Conservation (phyloP, 2,797 vertebrate species). For the Enteromius unitaeniatus region DNA sequence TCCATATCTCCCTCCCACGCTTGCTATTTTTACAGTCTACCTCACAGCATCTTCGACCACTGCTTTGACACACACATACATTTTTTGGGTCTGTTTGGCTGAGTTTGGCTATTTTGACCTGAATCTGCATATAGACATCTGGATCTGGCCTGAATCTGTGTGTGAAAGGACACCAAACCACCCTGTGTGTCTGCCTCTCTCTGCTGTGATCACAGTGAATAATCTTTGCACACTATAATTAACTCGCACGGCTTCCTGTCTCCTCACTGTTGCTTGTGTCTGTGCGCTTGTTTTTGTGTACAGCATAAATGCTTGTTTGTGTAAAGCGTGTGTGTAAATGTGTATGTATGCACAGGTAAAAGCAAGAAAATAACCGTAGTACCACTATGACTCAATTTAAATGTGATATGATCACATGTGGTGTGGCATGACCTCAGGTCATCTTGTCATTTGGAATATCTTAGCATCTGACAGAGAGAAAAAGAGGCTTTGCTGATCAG, state of each 20-base stretch:
- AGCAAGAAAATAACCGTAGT: neutral
- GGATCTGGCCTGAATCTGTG: conserved; percentile 7
- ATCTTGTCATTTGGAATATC: conserved; percentile 14
- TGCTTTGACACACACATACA: conserved; percentile 26
- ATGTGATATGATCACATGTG: conserved; percentile 8
- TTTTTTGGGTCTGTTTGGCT: neutral
- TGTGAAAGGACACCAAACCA: conserved; percentile 11
- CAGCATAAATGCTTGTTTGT: conserved; percentile 1
- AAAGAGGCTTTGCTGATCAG: neutral
- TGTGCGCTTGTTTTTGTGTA: conserved; percentile 12
- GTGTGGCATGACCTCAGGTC: neutral
- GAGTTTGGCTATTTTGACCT: neutral
- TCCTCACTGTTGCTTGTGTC: conserved; percentile 16
- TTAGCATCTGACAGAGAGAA: conserved; percentile 1
- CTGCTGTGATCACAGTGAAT: conserved; percentile 50
- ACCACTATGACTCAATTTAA: conserved; percentile 31
- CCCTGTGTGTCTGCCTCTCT: conserved; percentile 8
- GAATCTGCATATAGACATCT: conserved; percentile 16
- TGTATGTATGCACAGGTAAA: neutral
- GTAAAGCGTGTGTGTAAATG: neutral
- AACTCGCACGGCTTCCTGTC: conserved; percentile 40
- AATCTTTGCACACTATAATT: conserved; percentile 49
- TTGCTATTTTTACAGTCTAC: conserved; percentile 61
- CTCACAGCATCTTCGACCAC: conserved; percentile 52
- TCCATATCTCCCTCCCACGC: conserved; percentile 59